Conservation (phyloP, 1,140 invertebrate genomes). For the Mercenaria mercenaria region DNA sequence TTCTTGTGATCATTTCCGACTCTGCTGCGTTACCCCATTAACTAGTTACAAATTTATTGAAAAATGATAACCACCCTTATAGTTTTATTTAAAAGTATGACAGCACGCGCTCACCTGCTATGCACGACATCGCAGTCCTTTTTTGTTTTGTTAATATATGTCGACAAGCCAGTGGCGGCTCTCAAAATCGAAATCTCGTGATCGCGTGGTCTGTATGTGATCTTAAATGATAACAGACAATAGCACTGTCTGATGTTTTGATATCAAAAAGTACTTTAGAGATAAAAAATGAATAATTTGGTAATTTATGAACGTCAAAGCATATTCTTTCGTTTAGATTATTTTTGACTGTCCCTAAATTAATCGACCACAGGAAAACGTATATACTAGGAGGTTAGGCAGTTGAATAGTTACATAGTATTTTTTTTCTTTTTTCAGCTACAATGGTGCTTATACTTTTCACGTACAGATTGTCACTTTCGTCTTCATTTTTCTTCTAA, state of each 20-base stretch:
- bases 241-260: neutral
- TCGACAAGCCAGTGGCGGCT: conserved; percentile 16
- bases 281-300: conserved; percentile 28
- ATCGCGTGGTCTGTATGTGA: conserved; percentile 21
- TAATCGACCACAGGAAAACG: neutral
- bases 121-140: neutral
- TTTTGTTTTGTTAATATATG: conserved; percentile 35
- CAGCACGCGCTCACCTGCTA: neutral
- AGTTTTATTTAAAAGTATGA: conserved; percentile 34
- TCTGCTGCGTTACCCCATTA: conserved; percentile 40
- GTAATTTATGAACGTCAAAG: conserved; percentile 28
- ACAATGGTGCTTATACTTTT: too few relatives aligned
- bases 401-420: too few relatives aligned
- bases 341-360: neutral
- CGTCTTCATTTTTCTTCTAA: too few relatives aligned
- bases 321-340: neutral
- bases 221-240: conserved; percentile 17
- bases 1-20: conserved; percentile 21
- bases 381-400: too few relatives aligned
- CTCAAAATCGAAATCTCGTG: conserved; percentile 35
- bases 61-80: conserved; percentile 53
- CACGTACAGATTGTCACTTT: too few relatives aligned
- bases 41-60: conserved; percentile 50
- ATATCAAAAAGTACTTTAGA: conserved; percentile 39
- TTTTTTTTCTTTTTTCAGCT: too few relatives aligned